These are phyloP conservation scores for Globicephala melas DNA, from an alignment of 2,113 vertebrate genomes.

Conservation along the genomic window DNA sequence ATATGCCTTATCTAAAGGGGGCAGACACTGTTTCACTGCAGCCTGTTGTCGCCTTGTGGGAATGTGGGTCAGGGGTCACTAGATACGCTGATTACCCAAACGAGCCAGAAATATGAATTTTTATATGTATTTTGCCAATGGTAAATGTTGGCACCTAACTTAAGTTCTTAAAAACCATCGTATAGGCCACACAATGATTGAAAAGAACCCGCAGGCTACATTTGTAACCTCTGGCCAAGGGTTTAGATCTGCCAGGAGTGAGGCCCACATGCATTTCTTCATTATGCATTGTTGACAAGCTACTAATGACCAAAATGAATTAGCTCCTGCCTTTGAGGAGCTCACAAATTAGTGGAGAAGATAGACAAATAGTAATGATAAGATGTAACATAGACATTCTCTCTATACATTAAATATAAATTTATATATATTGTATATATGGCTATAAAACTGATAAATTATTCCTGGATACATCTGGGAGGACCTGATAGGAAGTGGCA, in stretches of 20 bases:
- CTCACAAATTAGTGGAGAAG: conserved; percentile 3
- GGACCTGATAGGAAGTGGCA: not conserved
- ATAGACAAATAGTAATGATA: not conserved
- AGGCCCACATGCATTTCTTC: not conserved
- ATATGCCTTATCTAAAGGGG: not conserved
- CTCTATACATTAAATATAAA: not conserved
- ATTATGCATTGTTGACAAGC: not conserved
- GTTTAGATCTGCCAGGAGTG: not conserved
- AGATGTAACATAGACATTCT: not conserved
- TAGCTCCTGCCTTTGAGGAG: not conserved
- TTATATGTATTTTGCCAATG: not conserved
- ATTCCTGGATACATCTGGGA: not conserved
- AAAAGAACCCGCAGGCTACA: not conserved
- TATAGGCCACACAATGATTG: not conserved
- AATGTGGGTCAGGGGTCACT: not conserved
- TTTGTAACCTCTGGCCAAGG: not conserved
- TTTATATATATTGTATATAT: not conserved
- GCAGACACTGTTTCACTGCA: not conserved
- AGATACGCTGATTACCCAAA: conserved; percentile 2
- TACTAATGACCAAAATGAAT: not conserved
- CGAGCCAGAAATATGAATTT: not conserved
- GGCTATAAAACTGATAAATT: not conserved
- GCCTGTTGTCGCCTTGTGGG: not conserved
- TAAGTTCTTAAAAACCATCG: conserved; percentile 13
- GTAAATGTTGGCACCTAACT: not conserved